Evolutionary conservation across 2,888 invertebrate species (phyloP), one percentile per base, ranked within the genome.

Genomic region (Limnephilus auricula): DNA sequence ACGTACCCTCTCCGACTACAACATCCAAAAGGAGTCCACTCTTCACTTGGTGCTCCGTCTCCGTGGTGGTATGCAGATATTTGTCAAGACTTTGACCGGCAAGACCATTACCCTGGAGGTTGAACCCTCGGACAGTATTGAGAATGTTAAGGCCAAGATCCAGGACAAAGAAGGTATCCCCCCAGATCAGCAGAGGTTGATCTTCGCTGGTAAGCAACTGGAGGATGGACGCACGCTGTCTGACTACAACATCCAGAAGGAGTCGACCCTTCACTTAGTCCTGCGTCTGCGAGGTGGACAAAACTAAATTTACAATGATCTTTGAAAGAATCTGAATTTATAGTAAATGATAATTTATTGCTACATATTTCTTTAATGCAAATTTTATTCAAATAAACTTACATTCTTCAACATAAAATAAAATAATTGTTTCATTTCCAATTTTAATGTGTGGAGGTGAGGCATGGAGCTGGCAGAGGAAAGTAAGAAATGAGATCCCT

Each of bases 201-300:
- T 99, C 95, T 99, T 99, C 95, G 99, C 99, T 94, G 99, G 99
- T 90, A 99, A 99, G 95, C 99, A 99, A 95, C 95, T 99, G 94
- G 99, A 99, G 96, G 99, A 99, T 97, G 99, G 98, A 3, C 97
- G 98, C 90, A 99, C 99, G 2, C 96, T 99, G 65, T 98, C 98
- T 0, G 99, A 99, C 94, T 99, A 99, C 95, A 99, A 99, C 95
- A 99, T 99, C 94, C 99, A 99, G 95, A 99, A 99, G 95, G 96
- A 96, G 93, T 95, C 96, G 3, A 96, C 96, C 45, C 94, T 96
- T 89, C 96, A 96, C 94, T 94, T 96, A 93, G 96, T 96, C 4
- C 94, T 96, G 15, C 94, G 96, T 93, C 94, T 93, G 96, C 95
- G 97, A 92, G 97, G 97, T 93, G 97, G 97, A 65, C 6, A 65